phyloP scores from a whole-genome alignment of 2,888 invertebrate genomes.

The Ctena decussata region DNA sequence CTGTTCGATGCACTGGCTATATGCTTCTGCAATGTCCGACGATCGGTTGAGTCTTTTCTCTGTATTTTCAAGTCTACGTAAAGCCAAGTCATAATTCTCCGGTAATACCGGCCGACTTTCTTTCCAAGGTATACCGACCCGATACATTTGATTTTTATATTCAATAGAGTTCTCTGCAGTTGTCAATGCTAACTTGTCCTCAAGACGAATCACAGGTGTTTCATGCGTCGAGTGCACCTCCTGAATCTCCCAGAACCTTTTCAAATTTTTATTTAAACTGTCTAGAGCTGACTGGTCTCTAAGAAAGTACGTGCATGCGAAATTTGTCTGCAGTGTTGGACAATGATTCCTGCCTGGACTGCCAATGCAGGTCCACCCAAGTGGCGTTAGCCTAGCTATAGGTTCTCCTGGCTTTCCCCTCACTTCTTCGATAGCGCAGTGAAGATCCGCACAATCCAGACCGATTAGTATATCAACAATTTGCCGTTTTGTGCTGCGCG shows the following conservation, averaged over 20 bases:
- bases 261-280: not conserved
- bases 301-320: no score
- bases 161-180: not conserved
- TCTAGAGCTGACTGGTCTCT: not conserved
- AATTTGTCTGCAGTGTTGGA: no score
- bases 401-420: no score
- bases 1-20: slow-evolving; percentile 35
- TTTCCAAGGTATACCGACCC: slow-evolving; percentile 37
- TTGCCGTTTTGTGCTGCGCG: not conserved
- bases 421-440: not conserved
- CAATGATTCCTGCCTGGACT: no score
- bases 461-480: no score
- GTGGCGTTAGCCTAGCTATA: no score
- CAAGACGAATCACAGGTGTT: not conserved
- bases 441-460: slow-evolving; percentile 2
- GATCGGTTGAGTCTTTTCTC: no score
- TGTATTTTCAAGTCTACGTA: slow-evolving; percentile 33
- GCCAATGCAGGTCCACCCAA: no score
- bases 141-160: slow-evolving; percentile 17
- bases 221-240: not conserved
- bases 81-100: slow-evolving; percentile 17
- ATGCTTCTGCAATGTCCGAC: slow-evolving; percentile 28
- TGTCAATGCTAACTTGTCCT: not conserved
- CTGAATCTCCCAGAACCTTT: slow-evolving; percentile 6
- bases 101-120: not conserved